A percentile compares a stretch with the other conserved stretches of the same genome.
Evolutionary conservation across 2,113 vertebrate species (phyloP).

Genomic region (Dendropsophus ebraccatus): DNA sequence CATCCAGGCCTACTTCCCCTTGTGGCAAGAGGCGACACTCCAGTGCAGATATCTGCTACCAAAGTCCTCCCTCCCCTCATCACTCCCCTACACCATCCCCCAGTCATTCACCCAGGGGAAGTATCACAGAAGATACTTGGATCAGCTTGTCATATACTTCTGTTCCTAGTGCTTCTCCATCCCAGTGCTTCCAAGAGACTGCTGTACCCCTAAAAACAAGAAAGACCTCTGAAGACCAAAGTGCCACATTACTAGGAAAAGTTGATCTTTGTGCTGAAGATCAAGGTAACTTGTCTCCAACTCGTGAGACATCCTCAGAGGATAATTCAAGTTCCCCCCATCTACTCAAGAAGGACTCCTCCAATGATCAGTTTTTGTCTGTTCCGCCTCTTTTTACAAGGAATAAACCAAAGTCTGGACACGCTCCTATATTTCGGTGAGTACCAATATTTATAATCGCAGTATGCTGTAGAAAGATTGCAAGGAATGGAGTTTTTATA

Average conservation of each 20-base stretch:
- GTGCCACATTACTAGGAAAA: conserved; percentile 83
- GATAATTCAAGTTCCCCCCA: conserved; percentile 82
- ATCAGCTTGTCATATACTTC: conserved; percentile 77
- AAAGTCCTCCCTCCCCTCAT: conserved; percentile 88
- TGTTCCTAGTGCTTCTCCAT: conserved; percentile 80
- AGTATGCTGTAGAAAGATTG: neutral
- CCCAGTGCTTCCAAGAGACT: conserved; percentile 91
- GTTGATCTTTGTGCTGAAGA: conserved; percentile 87
- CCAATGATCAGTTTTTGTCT: conserved; percentile 93
- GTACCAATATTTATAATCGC: conserved; percentile 19
- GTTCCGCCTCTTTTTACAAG: conserved; percentile 97
- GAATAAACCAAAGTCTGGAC: conserved; percentile 98
- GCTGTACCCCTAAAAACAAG: conserved; percentile 97
- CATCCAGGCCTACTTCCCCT: conserved; percentile 93
- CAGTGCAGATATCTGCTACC: conserved; percentile 94
- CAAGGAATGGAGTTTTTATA: neutral
- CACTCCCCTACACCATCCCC: conserved; percentile 94
- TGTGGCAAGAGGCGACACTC: conserved; percentile 97
- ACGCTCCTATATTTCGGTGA: conserved; percentile 97
- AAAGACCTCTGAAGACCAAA: conserved; percentile 95
- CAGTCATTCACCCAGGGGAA: conserved; percentile 92
- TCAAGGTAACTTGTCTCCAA: conserved; percentile 84
- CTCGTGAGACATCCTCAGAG: conserved; percentile 86
- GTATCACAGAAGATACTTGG: conserved; percentile 96
- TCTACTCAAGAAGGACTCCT: conserved; percentile 89